phyloP scores from a whole-genome alignment of 2,888 invertebrate genomes.

The Plebejus anna region DNA sequence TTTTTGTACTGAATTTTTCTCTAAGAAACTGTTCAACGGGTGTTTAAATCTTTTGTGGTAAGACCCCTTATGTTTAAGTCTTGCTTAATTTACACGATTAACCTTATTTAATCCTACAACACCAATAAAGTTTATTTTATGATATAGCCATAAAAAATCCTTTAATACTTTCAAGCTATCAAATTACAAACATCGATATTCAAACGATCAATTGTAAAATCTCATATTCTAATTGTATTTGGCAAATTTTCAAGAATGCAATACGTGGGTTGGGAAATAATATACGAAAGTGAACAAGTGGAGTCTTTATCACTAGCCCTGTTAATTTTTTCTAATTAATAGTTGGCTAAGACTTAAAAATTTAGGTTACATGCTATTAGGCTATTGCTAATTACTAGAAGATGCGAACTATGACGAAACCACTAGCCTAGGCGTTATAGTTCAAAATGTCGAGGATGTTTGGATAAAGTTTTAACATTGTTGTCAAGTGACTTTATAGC shows the following conservation, averaged over 20 bases:
- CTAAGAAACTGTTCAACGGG: no score
- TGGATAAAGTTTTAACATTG: not conserved
- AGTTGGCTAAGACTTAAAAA: slow-evolving; percentile 30
- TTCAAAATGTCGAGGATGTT: slow-evolving; percentile 12
- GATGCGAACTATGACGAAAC: not conserved
- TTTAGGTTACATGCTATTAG: slow-evolving; percentile 32
- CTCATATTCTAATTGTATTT: not conserved
- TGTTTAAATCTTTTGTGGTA: no score
- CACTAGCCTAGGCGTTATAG: not conserved
- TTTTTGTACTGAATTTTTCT: no score
- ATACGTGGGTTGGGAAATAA: not conserved
- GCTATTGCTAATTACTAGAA: slow-evolving; percentile 33
- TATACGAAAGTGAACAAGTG: not conserved
- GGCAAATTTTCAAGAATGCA: not conserved
- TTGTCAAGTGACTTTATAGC: not conserved
- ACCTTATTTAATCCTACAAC: no score
- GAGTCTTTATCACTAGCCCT: not conserved
- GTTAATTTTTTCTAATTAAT: slow-evolving; percentile 19
- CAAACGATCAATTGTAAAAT: not conserved
- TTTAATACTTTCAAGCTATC: no score
- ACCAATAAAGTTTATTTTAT: no score
- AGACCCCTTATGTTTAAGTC: no score
- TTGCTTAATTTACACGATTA: no score
- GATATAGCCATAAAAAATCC: no score
- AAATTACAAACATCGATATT: no score